Percentiles rank a stretch among this genome's conserved stretches.
Evolutionary conservation across 2,797 vertebrate genomes (phyloP).

Genomic region (Phataginus tricuspis): DNA sequence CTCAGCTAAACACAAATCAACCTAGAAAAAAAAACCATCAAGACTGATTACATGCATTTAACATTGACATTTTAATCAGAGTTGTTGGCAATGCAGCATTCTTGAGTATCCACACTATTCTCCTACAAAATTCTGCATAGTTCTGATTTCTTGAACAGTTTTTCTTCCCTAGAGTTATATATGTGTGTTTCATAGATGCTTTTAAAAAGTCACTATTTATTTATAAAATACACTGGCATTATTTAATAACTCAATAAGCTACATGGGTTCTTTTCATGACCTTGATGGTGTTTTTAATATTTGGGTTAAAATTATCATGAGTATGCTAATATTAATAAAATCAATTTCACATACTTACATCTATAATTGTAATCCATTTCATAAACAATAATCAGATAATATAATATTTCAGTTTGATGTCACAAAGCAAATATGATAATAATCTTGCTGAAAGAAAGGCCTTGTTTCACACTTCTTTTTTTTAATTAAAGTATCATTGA

Average conservation of each 20-base stretch:
- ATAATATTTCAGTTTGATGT: not conserved
- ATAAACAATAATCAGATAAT: not conserved
- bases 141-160: not conserved
- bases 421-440: not conserved
- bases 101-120: not conserved
- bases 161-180: not conserved
- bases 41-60: conserved; percentile 55
- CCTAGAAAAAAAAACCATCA: not conserved
- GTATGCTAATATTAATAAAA: not conserved
- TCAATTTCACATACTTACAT: not conserved
- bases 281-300: not conserved
- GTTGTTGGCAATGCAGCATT: not conserved
- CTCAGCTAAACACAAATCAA: conserved; percentile 46
- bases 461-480: not conserved
- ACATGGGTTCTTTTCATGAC: not conserved
- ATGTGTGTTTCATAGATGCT: not conserved
- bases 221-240: not conserved
- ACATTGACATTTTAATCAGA: conserved; percentile 64
- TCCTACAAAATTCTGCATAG: not conserved
- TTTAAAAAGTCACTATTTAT: not conserved
- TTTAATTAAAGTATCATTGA: too few species aligned
- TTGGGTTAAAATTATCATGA: not conserved
- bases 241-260: not conserved
- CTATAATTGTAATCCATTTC: not conserved
- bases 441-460: not conserved